A percentile compares a stretch with the other conserved stretches of the same genome.
These are phyloP conservation scores for Columba janthina DNA, from an alignment of 2,113 vertebrate genomes.

Conservation along the genomic window DNA sequence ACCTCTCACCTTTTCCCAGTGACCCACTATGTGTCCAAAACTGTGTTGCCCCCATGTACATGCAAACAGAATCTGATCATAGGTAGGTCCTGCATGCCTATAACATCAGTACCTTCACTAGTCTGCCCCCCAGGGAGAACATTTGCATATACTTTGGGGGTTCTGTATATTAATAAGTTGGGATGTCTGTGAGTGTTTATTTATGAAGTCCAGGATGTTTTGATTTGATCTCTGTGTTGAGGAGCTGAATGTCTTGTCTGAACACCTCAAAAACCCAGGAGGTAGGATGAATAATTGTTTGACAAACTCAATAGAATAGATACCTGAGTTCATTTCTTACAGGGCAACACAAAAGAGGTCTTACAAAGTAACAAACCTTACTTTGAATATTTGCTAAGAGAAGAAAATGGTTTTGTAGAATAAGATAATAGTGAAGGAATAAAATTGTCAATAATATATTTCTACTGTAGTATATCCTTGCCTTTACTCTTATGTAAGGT, in stretches of 20 bases:
- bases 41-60: background rate
- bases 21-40: background rate
- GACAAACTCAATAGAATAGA: background rate
- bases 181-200: background rate
- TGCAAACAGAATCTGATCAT: background rate
- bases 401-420: background rate
- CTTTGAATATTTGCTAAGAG: background rate
- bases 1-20: background rate
- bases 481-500: background rate
- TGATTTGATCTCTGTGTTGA: background rate
- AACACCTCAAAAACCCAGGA: background rate
- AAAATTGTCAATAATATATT: background rate
- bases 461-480: background rate
- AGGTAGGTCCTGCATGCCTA: rapidly evolving
- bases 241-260: background rate
- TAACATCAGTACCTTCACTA: background rate
- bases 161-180: background rate
- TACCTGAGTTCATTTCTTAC: background rate
- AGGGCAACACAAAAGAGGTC: background rate
- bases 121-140: background rate
- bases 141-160: rapidly evolving
- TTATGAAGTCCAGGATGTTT: background rate
- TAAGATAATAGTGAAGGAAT: background rate
- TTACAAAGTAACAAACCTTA: background rate
- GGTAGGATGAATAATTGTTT: background rate